A percentile compares a stretch with the other conserved stretches of the same genome.
phyloP scores from a whole-genome alignment of 2,888 invertebrate species.

The Tipula helvola region DNA sequence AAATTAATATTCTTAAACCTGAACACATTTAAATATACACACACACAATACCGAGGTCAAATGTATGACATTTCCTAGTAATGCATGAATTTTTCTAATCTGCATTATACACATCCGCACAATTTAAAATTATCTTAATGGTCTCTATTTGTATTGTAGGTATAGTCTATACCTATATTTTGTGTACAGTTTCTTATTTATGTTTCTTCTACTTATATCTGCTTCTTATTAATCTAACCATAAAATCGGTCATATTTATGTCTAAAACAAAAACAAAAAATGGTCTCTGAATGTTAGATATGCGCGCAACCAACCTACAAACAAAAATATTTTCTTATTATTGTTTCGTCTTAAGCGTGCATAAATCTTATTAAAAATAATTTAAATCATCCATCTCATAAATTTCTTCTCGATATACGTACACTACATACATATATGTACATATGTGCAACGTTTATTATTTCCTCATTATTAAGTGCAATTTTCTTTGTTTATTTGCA shows the following conservation, averaged over 20 bases:
- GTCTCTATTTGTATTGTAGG: not conserved
- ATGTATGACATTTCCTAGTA: not conserved
- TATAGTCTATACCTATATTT: not conserved
- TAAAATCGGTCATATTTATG: not conserved
- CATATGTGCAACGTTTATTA: not conserved
- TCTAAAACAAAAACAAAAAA: not conserved
- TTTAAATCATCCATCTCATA: not conserved
- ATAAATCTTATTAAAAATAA: not conserved
- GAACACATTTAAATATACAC: not conserved
- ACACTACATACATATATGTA: not conserved
- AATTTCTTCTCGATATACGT: not conserved
- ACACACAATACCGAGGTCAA: not conserved
- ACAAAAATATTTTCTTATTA: not conserved
- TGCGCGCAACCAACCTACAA: not conserved
- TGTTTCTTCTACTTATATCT: not conserved
- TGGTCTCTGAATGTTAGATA: not conserved
- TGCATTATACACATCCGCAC: not conserved
- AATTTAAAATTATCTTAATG: not conserved
- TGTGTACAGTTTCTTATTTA: not conserved
- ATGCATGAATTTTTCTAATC: not conserved
- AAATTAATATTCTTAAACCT: not conserved
- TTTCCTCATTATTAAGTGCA: slow-evolving; percentile 4
- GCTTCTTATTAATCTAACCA: not conserved
- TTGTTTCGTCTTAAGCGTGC: not conserved
- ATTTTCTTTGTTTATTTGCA: slow-evolving; percentile 4